Evolutionary conservation across 2,113 vertebrate genomes (phyloP).

Genomic region (Ceuthmochares aereus): DNA sequence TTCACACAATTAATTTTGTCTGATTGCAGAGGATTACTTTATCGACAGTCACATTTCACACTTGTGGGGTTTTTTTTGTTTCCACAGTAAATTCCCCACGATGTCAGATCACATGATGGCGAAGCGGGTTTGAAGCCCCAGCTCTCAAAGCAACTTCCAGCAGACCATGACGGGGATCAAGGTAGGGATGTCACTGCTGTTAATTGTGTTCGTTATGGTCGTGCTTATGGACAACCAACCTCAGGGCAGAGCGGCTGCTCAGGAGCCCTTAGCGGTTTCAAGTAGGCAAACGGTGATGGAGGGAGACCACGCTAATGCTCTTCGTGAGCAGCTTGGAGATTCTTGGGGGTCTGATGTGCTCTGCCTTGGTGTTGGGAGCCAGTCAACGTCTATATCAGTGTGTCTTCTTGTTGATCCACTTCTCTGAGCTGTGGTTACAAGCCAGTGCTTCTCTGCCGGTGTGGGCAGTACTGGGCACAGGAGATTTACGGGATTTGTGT

Average conservation of each 20-base stretch:
- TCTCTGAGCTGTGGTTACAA: not conserved
- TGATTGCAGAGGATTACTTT: conserved; percentile 77
- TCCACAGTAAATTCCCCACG: conserved; percentile 46
- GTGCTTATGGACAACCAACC: not conserved
- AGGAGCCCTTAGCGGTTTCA: not conserved
- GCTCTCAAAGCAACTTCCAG: conserved; percentile 11
- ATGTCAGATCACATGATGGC: conserved; percentile 19
- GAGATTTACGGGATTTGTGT: not conserved
- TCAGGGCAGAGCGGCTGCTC: not conserved
- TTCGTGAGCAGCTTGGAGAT: not conserved
- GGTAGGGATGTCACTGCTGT: conserved; percentile 29
- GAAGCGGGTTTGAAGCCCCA: not conserved
- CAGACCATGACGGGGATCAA: not conserved
- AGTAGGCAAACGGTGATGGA: not conserved
- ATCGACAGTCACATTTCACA: conserved; percentile 79
- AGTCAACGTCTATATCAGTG: accelerated
- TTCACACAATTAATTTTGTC: conserved; percentile 83
- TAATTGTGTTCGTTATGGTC: not conserved
- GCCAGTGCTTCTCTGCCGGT: not conserved
- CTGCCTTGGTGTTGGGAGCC: not conserved
- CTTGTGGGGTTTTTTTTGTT: conserved; percentile 53
- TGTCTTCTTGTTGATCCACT: not conserved
- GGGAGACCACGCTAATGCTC: accelerated
- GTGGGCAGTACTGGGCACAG: accelerated
- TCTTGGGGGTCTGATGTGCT: not conserved